Base-by-base conservation (phyloP, 2,113 vertebrate genomes). In the Paradoxurus hermaphroditus region DNA sequence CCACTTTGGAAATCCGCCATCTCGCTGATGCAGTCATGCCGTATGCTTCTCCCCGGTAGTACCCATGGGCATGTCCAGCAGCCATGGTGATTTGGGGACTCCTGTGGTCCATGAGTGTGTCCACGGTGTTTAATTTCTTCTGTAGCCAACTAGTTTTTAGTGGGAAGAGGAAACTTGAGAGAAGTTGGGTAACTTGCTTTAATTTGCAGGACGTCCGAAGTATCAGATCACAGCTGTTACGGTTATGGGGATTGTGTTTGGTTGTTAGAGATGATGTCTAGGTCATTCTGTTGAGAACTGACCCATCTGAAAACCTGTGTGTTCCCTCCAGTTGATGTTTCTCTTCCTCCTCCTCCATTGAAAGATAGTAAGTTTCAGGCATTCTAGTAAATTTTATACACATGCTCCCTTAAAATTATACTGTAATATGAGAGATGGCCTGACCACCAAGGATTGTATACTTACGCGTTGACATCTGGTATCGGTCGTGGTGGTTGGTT, bases 111-210 rank as follows among this genome's bases (percentile, higher is more conserved):
- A 0, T 91, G 82, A 93, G 3, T 88, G 3, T 84, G 82, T 65
- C 46, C 67, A 27, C 44, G 39, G 14, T 87, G 68, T 67, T 94
- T 95, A 81, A 39, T 70, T 72, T 95, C 39, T 92, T 92, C 36
- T 63, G n/a, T 3, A 6, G 62, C n/a, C 92, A 65, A 73, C 63
- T 94, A 79, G 73, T 72, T 94, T 94, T 92, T 86, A 92, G 39
- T 73, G 65, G 78, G 51, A 83, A 91, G 65, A 73, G 49, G 12
- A 95, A 86, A 93, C 59, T 86, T 78, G 34, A 81, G 70, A 93
- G 70, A 65, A 72, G 73, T 39, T 93, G 59, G 27, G 49, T 85
- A 77, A 70, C 92, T 85, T 90, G 56, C 82, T 84, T 51, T 94
- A 53, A 73, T 59, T 88, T 91, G 29, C 12, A 72, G 83, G 51